phyloP scores from a whole-genome alignment of 2,797 vertebrate species.

The Pygocentrus nattereri region DNA sequence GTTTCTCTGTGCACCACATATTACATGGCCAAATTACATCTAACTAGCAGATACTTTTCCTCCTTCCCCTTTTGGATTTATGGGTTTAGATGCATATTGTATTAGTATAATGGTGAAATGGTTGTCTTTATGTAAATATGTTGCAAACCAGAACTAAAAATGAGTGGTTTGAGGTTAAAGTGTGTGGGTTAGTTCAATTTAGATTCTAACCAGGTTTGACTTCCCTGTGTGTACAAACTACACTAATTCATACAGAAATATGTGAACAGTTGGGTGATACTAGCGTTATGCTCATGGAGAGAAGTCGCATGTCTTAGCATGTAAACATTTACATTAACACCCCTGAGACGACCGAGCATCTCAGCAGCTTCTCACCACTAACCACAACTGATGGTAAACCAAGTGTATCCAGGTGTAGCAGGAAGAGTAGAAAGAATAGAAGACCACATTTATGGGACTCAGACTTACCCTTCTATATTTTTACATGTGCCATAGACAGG shows the following conservation, averaged over 20 bases:
- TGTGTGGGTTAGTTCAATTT: neutral
- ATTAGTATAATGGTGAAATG: neutral
- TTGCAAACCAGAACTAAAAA: neutral
- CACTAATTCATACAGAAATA: neutral
- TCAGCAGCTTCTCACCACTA: neutral
- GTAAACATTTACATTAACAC: neutral
- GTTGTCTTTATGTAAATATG: neutral
- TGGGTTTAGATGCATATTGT: neutral
- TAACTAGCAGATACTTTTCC: neutral
- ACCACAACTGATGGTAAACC: neutral
- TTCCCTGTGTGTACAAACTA: neutral
- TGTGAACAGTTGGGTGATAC: neutral
- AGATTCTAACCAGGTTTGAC: neutral
- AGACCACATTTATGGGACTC: neutral
- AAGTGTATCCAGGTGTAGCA: neutral
- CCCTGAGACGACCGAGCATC: neutral
- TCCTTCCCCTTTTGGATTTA: neutral
- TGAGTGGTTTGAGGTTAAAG: neutral
- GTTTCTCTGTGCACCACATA: neutral
- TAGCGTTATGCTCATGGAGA: neutral
- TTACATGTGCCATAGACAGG: neutral
- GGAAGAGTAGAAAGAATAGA: neutral
- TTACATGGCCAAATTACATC: neutral
- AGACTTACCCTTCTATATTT: neutral
- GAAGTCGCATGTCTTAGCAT: neutral